Evolutionary conservation across 2,113 vertebrate genomes (phyloP), one percentile per base, ranked within the genome.

Genomic region (Psittacus erithacus): DNA sequence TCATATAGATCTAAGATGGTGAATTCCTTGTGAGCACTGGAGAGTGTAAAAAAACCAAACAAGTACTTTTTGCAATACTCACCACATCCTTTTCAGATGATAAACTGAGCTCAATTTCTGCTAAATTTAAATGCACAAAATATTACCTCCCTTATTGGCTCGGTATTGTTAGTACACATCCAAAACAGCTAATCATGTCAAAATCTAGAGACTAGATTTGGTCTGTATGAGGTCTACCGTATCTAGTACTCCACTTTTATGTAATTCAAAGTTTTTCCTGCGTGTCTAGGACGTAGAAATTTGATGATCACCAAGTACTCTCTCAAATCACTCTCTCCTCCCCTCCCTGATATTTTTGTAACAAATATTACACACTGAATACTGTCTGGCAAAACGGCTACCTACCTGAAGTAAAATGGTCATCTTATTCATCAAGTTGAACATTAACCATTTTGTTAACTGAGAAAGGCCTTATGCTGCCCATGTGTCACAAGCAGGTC

Each of bases 301-400:
- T 63, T 52, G 19, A 39, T 52, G 11, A 78, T 62, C 23, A 53
- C 11, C 7, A 41, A n/a, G 5, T 28, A 31, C 1, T 24, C 55
- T 49, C 35, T 6, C 17, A 33, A 55, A 33, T 55, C 53, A 55
- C 31, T 59, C 57, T 49, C 31, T 7, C 10, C 9, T 59, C 22
- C 8, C 15, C 11, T 25, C 0, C 2, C 4, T 1, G 3, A 8
- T 8, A 1, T 49, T 88, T 79, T 79, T 49, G 7, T 52, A 73
- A 77, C 33, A 73, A 35, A 49, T 50, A 28, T 53, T 71, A 27
- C 14, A 25, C 28, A 49, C 5, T 18, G 25, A 78, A 43, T 59
- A 63, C 7, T 60, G 14, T 77, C 63, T 83, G 68, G 77, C 60
- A 81, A 67, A 92, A 85, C 8, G 82, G 84, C 50, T 43, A 63